These are phyloP conservation scores for Eumacrocentrus americanus DNA, from an alignment of 2,888 invertebrate genomes.

Conservation along the genomic window DNA sequence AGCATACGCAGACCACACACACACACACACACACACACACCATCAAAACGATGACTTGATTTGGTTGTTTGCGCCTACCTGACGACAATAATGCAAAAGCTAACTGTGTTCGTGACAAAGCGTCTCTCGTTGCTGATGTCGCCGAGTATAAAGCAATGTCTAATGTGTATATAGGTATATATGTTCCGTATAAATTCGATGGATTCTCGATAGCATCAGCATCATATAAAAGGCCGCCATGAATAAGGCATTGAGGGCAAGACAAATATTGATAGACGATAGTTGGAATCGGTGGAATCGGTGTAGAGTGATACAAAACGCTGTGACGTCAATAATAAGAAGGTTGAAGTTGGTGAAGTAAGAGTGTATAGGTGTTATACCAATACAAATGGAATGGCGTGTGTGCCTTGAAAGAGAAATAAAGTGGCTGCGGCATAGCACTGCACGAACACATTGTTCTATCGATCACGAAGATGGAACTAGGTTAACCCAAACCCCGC, in stretches of 20 bases:
- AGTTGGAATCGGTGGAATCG: slow-evolving; percentile 4
- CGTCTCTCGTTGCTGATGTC: not conserved
- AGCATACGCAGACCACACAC: not conserved
- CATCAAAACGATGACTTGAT: slow-evolving; percentile 7
- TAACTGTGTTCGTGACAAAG: slow-evolving; percentile 2
- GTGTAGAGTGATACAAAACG: slow-evolving; percentile 15
- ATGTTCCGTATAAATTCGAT: slow-evolving; percentile 1
- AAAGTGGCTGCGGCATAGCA: slow-evolving; percentile 41
- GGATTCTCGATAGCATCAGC: slow-evolving; percentile 12
- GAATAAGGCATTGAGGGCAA: slow-evolving; percentile 27
- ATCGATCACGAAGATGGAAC: slow-evolving; percentile 48
- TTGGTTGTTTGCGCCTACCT: slow-evolving; percentile 9
- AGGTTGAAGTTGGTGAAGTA: not conserved
- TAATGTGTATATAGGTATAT: not conserved
- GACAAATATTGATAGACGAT: slow-evolving; percentile 31
- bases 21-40: not conserved
- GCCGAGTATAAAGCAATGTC: not conserved
- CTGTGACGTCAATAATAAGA: slow-evolving; percentile 12
- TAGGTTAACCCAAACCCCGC: slow-evolving; percentile 48
- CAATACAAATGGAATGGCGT: slow-evolving; percentile 1
- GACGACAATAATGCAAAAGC: not conserved
- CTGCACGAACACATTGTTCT: slow-evolving; percentile 42
- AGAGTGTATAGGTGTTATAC: not conserved
- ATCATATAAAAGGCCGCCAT: slow-evolving; percentile 18
- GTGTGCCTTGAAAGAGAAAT: slow-evolving; percentile 42